A percentile compares a stretch with the other conserved stretches of the same genome.
Evolutionary conservation across 2,113 vertebrate species (phyloP).

Genomic region (Thunnus maccoyii): DNA sequence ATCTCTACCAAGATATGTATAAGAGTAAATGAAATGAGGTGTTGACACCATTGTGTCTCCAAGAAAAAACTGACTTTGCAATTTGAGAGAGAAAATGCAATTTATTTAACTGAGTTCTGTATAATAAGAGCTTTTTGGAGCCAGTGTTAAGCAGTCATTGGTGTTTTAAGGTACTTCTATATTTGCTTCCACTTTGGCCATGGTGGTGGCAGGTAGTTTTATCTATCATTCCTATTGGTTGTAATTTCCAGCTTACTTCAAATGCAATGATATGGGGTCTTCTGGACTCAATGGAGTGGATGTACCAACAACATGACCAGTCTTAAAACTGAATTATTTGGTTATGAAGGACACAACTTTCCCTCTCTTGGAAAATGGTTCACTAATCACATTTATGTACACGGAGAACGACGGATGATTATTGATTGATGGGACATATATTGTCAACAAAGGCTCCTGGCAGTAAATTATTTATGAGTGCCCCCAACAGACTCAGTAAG

Average conservation of each 20-base stretch:
- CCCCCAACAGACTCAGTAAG: constrained; percentile 48
- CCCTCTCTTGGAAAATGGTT: not conserved
- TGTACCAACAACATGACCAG: not conserved
- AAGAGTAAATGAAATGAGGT: no score
- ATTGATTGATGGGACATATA: constrained; percentile 52
- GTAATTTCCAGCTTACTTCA: not conserved
- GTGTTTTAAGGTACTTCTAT: not conserved
- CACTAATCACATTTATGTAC: constrained; percentile 11
- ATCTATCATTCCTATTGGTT: not conserved
- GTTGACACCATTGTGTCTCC: no score
- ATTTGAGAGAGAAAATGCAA: no score
- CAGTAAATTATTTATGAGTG: constrained; percentile 57
- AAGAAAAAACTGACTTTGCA: no score
- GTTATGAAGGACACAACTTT: constrained; percentile 44
- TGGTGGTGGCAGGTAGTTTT: not conserved
- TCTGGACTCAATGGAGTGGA: not conserved
- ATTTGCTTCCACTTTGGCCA: no score
- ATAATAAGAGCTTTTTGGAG: not conserved
- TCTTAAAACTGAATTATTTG: constrained; percentile 14
- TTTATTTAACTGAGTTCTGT: no score
- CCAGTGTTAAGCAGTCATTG: not conserved
- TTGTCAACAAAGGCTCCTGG: constrained; percentile 47
- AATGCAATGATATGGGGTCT: not conserved
- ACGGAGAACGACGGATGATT: constrained; percentile 34
- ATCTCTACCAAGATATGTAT: not conserved